phyloP scores from a whole-genome alignment of 2,888 invertebrate species.

The Rhagium mordax region DNA sequence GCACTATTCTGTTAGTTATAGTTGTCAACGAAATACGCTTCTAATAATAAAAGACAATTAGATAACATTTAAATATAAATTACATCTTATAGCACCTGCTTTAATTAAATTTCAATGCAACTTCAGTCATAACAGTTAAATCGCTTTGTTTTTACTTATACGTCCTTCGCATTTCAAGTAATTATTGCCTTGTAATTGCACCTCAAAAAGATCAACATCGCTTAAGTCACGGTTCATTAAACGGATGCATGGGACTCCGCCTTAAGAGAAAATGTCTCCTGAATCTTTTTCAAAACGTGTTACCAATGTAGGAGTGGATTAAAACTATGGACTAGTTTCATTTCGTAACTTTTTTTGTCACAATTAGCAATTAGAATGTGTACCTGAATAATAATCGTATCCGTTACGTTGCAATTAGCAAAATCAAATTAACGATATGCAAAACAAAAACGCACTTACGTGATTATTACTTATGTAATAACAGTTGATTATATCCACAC shows the following conservation, averaged over 20 bases:
- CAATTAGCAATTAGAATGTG: background rate
- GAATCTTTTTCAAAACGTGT: too few species aligned
- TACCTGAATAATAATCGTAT: background rate
- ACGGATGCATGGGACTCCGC: too few species aligned
- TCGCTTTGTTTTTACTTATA: constrained; percentile 36
- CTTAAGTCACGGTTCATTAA: background rate
- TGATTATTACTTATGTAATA: background rate
- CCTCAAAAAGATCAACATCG: constrained; percentile 21
- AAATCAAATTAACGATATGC: background rate
- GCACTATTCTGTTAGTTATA: background rate
- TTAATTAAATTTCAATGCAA: constrained; percentile 1
- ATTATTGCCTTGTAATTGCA: constrained; percentile 24
- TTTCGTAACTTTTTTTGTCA: too few species aligned
- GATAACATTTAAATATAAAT: background rate
- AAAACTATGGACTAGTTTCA: too few species aligned
- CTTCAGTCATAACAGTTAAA: constrained; percentile 14
- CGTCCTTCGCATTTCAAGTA: constrained; percentile 46
- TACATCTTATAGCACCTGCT: background rate
- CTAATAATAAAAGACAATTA: background rate
- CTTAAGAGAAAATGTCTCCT: too few species aligned
- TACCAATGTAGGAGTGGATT: too few species aligned
- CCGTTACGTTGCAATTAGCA: background rate
- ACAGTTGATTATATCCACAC: background rate
- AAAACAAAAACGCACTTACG: background rate
- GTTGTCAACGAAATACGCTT: background rate